Conservation (phyloP, 2,888 invertebrate species). For the Trilocha varians region DNA sequence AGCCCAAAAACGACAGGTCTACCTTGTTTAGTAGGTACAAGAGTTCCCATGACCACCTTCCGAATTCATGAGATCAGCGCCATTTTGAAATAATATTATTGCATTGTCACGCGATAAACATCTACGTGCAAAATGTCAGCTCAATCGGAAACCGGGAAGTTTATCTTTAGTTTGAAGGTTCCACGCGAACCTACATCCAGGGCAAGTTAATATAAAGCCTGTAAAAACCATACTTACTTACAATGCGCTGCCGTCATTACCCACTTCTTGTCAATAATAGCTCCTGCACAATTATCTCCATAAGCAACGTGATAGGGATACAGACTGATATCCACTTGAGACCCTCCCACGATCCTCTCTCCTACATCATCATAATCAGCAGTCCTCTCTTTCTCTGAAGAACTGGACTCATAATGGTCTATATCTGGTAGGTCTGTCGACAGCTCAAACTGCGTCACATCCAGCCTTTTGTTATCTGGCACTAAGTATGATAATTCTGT, state of each 20-base stretch:
- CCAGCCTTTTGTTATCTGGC: slow-evolving; percentile 32
- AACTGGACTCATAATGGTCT: slow-evolving; percentile 48
- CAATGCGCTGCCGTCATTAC: slow-evolving; percentile 62
- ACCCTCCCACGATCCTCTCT: slow-evolving; percentile 59
- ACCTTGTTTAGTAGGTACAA: no score
- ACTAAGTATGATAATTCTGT: no score
- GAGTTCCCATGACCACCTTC: no score
- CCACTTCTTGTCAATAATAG: slow-evolving; percentile 54
- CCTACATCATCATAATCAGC: slow-evolving; percentile 25
- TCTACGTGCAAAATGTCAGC: no score
- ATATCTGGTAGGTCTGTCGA: slow-evolving; percentile 40
- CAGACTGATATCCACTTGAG: slow-evolving; percentile 50
- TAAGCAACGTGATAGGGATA: slow-evolving; percentile 63
- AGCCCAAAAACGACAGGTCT: no score
- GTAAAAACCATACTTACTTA: slow-evolving; percentile 39
- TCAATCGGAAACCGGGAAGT: no score
- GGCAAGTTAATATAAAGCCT: no score
- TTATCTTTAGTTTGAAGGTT: no score
- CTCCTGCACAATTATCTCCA: slow-evolving; percentile 58
- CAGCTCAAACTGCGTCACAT: slow-evolving; percentile 44
- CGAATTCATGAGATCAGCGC: no score
- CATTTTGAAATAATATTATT: no score
- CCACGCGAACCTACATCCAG: no score
- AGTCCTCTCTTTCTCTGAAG: slow-evolving; percentile 19
- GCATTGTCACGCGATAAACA: no score